Percentiles rank a stretch among this genome's conserved stretches.
These are phyloP conservation scores for Actenoides hombroni DNA, from an alignment of 2,113 vertebrate species.

Conservation along the genomic window DNA sequence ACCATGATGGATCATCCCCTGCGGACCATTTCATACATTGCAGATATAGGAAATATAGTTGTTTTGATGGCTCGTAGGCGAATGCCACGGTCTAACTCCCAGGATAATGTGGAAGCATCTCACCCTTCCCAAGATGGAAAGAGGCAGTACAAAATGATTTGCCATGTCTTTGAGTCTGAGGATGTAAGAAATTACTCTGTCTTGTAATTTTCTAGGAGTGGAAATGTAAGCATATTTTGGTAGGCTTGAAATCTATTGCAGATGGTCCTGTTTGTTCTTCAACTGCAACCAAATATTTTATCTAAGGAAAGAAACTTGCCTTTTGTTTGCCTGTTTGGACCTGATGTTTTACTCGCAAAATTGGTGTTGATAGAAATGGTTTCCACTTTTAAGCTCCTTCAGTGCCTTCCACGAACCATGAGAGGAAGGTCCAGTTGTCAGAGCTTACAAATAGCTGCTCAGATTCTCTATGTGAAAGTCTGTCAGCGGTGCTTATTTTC, in stretches of 20 bases:
- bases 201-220: neutral
- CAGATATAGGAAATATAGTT: slow-evolving; percentile 95
- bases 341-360: neutral
- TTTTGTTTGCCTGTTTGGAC: neutral
- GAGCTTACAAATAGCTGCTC: neutral
- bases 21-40: slow-evolving; percentile 95
- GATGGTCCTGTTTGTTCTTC: neutral
- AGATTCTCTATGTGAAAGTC: neutral
- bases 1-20: slow-evolving; percentile 98
- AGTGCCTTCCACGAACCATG: neutral
- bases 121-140: slow-evolving; percentile 91
- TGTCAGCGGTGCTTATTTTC: neutral
- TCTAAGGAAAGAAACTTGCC: neutral
- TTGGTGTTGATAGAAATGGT: neutral
- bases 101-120: slow-evolving; percentile 89
- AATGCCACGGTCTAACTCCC: slow-evolving; percentile 89
- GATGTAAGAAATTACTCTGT: slow-evolving; percentile 83
- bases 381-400: neutral
- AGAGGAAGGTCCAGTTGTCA: neutral
- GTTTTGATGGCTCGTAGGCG: slow-evolving; percentile 94
- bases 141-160: slow-evolving; percentile 98
- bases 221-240: neutral
- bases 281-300: neutral
- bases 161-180: slow-evolving; percentile 97
- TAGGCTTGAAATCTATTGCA: neutral